Evolutionary conservation across 2,113 vertebrate genomes (phyloP), one percentile per base, ranked within the genome.

Genomic region (Camelus dromedarius): DNA sequence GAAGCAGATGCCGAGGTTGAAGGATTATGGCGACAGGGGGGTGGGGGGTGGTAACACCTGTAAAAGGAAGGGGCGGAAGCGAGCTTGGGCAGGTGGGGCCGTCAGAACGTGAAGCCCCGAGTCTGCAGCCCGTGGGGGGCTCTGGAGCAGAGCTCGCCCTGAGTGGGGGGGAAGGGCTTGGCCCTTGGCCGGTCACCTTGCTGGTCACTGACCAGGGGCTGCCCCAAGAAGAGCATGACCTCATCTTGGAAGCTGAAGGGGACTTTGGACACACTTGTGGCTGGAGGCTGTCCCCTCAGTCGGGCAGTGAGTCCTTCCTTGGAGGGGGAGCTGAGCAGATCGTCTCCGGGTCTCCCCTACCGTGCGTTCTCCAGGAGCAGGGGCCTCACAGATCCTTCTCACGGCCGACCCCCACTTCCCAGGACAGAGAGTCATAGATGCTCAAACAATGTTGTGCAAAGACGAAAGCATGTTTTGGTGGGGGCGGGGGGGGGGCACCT

Each of bases 401-500:
- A 32, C 3, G 20, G 22, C 9, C 1, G 3, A 2, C 32, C 6
- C 69, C 42, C 9, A 0, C 24, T 30, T 12, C 35, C 56, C 54
- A 24, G 22, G 54, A 6, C 35, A 67, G 56, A 77, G 32, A 1
- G 0, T 1, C 11, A 28, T 0, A 5, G n/a, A 12, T 3, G 54
- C 19, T 75, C 87, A 24, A 1, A 35, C 50, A 35, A 69, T 4
- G 0, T 3, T 0, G 0, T 0, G 30, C 56, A 42, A 70, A 92
- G 54, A 70, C 73, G 35, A 20, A 32, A 1, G 5, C 10, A 0
- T 14, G 32, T n/a, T n/a, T n/a, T 3, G 1, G 28, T 52, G 19
- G 3, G 32, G 15, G 35, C 12, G 22, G 60, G 46, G 48, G 46
- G 48, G 62, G 70, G 48, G 1, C 1, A 8, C 4, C 13, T 15